Evolutionary conservation across 2,113 vertebrate species (phyloP).

Genomic region (Mustela lutreola): DNA sequence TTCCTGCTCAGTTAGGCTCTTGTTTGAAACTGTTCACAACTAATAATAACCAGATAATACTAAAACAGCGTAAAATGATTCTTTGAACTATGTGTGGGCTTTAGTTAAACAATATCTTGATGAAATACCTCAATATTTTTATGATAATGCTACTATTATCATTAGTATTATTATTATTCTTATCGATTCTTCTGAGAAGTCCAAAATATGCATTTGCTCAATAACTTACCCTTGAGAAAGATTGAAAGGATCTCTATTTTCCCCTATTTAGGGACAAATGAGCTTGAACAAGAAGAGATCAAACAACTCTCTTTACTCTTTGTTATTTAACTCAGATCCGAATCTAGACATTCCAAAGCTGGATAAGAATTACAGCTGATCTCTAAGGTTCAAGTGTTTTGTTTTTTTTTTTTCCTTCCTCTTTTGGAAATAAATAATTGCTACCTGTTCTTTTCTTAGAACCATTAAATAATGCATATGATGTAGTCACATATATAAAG

Average conservation of each 20-base stretch:
- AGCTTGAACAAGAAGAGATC: slow-evolving; percentile 35
- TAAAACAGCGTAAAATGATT: slow-evolving; percentile 14
- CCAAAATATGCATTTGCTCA: neutral
- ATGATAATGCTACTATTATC: neutral
- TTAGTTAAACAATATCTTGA: neutral
- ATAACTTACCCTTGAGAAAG: slow-evolving; percentile 4
- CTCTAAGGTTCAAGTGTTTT: neutral
- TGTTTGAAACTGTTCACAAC: neutral
- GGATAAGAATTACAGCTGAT: neutral
- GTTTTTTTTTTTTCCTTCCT: neutral
- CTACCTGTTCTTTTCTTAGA: neutral
- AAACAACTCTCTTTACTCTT: slow-evolving; percentile 17
- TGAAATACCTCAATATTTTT: neutral
- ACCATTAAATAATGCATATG: neutral
- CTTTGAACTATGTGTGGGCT: slow-evolving; percentile 7
- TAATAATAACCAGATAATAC: slow-evolving; percentile 12
- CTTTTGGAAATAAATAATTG: slow-evolving; percentile 28
- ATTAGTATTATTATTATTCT: neutral
- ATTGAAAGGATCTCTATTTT: neutral
- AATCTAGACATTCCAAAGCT: neutral
- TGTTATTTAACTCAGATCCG: neutral
- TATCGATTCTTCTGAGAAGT: neutral
- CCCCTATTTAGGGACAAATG: neutral
- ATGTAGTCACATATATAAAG: neutral
- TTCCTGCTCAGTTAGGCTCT: neutral